Evolutionary conservation across 2,797 vertebrate species (phyloP).

Genomic region (Leptodactylus fallax): DNA sequence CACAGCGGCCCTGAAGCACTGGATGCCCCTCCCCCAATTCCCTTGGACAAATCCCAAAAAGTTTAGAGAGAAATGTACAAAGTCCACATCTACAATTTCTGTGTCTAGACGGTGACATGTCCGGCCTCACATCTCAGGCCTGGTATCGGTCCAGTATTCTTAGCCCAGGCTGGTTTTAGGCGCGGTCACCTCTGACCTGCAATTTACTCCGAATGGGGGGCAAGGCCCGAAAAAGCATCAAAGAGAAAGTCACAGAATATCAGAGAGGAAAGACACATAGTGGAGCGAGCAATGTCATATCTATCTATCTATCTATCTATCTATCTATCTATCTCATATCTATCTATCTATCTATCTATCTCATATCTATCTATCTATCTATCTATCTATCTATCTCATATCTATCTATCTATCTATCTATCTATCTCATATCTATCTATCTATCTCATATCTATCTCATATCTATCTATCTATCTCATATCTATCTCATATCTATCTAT

Average conservation of each 20-base stretch:
- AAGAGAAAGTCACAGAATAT: neutral
- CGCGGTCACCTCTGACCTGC: conserved; percentile 19
- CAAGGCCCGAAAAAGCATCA: neutral
- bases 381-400: neutral
- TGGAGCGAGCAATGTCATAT: neutral
- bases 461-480: too few species aligned
- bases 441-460: too few species aligned
- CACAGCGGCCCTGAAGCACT: neutral
- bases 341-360: neutral
- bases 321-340: neutral
- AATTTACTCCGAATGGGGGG: conserved; percentile 7
- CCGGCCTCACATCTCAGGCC: neutral
- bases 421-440: neutral
- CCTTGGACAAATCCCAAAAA: neutral
- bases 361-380: neutral
- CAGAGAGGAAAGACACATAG: too few species aligned
- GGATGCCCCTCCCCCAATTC: neutral
- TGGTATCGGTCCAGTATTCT: conserved; percentile 5
- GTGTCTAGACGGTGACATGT: conserved; percentile 19
- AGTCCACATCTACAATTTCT: neutral
- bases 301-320: neutral
- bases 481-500: too few species aligned
- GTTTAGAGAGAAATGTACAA: neutral
- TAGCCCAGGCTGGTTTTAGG: conserved; percentile 1
- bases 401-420: neutral